Conservation (phyloP, 2,797 vertebrate genomes). For the Enteromius treurensis region DNA sequence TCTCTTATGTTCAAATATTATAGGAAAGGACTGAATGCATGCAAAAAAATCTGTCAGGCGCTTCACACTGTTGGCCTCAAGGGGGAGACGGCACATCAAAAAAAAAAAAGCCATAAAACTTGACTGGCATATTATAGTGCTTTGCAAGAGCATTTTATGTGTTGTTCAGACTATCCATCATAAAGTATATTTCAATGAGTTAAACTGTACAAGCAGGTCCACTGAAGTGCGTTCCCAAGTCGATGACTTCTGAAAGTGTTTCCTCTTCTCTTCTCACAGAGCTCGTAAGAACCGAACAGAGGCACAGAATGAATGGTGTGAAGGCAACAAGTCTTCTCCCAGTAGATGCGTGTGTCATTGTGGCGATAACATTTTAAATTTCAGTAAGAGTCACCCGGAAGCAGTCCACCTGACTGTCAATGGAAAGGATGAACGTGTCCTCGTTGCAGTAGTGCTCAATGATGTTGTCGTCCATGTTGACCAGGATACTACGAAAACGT, state of each 20-base stretch:
- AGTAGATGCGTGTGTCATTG: neutral
- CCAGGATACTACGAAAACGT: slow-evolving; percentile 84
- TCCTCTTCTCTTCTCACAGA: neutral
- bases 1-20: neutral
- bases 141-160: slow-evolving; percentile 9
- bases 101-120: neutral
- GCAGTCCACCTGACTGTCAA: slow-evolving; percentile 87
- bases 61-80: slow-evolving; percentile 11
- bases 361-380: slow-evolving; percentile 79
- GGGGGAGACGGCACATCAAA: slow-evolving; percentile 21
- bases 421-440: slow-evolving; percentile 95
- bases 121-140: slow-evolving; percentile 20
- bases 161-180: neutral
- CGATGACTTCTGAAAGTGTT: neutral
- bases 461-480: slow-evolving; percentile 99
- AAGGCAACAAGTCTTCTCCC: neutral
- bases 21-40: neutral
- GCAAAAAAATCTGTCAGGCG: neutral
- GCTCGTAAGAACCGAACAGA: neutral
- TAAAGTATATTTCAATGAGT: neutral
- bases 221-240: slow-evolving; percentile 29
- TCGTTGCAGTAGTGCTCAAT: slow-evolving; percentile 98
- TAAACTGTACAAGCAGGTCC: neutral
- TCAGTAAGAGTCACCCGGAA: slow-evolving; percentile 95
- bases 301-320: neutral